These are phyloP conservation scores for Atopsyche davidsoni DNA, from an alignment of 1,140 invertebrate species.

Conservation along the genomic window DNA sequence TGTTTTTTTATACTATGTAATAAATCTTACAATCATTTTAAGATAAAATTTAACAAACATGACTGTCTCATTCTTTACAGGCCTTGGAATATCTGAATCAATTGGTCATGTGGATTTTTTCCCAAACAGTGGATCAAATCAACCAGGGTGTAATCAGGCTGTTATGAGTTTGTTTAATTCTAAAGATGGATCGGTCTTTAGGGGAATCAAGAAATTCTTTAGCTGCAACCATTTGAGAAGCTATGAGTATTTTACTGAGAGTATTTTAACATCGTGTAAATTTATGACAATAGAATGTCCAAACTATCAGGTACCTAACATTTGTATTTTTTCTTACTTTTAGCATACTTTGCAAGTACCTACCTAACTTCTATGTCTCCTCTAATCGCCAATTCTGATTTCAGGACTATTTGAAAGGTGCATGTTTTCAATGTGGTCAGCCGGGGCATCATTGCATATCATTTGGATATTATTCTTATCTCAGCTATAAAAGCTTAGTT, in stretches of 20 bases:
- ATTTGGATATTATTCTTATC: constrained; percentile 59
- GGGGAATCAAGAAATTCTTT: constrained; percentile 67
- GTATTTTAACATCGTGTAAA: constrained; percentile 67
- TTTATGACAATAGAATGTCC: constrained; percentile 71
- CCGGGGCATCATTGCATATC: constrained; percentile 59
- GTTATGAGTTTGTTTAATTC: constrained; percentile 62
- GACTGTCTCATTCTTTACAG: constrained; percentile 39
- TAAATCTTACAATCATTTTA: too few relatives aligned
- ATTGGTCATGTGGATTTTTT: constrained; percentile 87
- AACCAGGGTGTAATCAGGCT: constrained; percentile 76
- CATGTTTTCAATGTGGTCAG: constrained; percentile 66
- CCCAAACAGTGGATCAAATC: constrained; percentile 78
- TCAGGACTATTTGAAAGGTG: constrained; percentile 63
- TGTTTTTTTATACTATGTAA: too few relatives aligned
- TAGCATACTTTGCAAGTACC: too few relatives aligned
- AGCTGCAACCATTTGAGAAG: constrained; percentile 82
- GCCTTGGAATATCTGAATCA: constrained; percentile 72
- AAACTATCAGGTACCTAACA: constrained; percentile 59
- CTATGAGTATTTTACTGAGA: constrained; percentile 81
- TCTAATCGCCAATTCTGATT: too few relatives aligned
- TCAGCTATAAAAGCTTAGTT: constrained; percentile 46
- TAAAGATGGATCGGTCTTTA: constrained; percentile 53
- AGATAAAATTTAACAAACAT: too few relatives aligned
- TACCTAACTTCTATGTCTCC: not conserved
- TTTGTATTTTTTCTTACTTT: not conserved